A percentile compares a stretch with the other conserved stretches of the same genome.
Evolutionary conservation across 2,113 vertebrate species (phyloP).

Genomic region (Microcebus murinus): DNA sequence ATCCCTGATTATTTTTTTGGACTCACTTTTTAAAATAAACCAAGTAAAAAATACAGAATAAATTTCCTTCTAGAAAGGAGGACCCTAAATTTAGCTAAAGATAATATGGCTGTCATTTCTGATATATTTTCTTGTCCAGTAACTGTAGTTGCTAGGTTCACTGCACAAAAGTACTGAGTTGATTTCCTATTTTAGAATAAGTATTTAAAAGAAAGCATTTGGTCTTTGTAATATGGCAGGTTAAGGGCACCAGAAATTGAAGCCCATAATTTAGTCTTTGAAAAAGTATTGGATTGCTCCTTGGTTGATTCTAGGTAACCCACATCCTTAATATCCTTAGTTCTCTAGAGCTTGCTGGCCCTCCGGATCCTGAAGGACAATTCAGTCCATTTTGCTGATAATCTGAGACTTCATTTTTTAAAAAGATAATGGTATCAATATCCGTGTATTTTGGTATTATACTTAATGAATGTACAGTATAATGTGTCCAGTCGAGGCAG

Average conservation of each 20-base stretch:
- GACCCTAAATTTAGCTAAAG: not conserved
- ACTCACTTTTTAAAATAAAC: not conserved
- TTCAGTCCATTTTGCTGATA: not conserved
- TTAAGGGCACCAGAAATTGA: slow-evolving; percentile 43
- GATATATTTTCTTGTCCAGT: slow-evolving; percentile 17
- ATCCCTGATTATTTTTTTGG: slow-evolving; percentile 14
- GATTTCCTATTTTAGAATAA: slow-evolving; percentile 57
- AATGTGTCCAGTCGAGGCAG: not conserved
- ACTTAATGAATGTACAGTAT: not conserved
- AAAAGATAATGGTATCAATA: slow-evolving; percentile 9
- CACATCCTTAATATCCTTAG: not conserved
- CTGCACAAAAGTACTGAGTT: slow-evolving; percentile 36
- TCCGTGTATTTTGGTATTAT: not conserved
- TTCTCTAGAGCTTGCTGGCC: slow-evolving; percentile 19
- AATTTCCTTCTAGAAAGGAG: slow-evolving; percentile 5
- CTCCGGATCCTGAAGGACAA: not conserved
- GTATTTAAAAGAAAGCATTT: slow-evolving; percentile 45
- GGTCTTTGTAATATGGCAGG: not conserved
- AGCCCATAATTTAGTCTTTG: slow-evolving; percentile 36
- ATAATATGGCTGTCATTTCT: slow-evolving; percentile 41
- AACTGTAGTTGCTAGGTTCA: slow-evolving; percentile 21
- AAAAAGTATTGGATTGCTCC: slow-evolving; percentile 14
- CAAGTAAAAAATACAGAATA: slow-evolving; percentile 17
- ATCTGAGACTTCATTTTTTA: not conserved
- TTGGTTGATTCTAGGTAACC: slow-evolving; percentile 32